Conservation (phyloP, 2,113 vertebrate genomes). For the Raja brachyura region DNA sequence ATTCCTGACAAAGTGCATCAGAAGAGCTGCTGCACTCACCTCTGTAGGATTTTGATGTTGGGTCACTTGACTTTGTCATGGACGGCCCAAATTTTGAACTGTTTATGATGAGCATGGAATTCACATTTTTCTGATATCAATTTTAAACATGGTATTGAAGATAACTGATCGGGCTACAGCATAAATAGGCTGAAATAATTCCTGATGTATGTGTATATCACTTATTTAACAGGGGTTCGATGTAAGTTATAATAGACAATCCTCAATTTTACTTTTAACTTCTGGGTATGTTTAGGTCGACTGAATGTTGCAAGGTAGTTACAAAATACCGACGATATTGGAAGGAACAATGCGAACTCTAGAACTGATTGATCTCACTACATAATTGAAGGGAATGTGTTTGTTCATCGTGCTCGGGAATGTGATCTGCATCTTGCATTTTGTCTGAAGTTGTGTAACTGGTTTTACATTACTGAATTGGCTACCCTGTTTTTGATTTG, state of each 20-base stretch:
- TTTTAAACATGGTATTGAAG: neutral
- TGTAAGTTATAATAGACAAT: neutral
- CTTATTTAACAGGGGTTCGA: neutral
- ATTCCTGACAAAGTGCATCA: neutral
- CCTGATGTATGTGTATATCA: too few relatives aligned
- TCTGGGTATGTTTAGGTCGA: neutral
- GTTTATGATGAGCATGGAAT: neutral
- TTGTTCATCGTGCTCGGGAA: too few relatives aligned
- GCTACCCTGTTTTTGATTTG: too few relatives aligned
- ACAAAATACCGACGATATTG: neutral
- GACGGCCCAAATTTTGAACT: neutral
- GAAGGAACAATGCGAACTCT: neutral
- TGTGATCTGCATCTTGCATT: too few relatives aligned
- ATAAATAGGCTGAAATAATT: too few relatives aligned
- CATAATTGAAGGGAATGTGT: too few relatives aligned
- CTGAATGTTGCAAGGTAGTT: neutral
- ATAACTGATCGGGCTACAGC: too few relatives aligned
- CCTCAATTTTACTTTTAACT: neutral
- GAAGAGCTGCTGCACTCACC: neutral
- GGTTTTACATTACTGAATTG: too few relatives aligned
- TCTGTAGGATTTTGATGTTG: neutral
- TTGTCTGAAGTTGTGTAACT: too few relatives aligned
- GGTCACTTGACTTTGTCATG: neutral
- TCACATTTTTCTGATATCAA: neutral
- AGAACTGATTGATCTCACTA: neutral